Conservation (phyloP, 1,140 invertebrate species). For the Mycetomoellerius zeteki region DNA sequence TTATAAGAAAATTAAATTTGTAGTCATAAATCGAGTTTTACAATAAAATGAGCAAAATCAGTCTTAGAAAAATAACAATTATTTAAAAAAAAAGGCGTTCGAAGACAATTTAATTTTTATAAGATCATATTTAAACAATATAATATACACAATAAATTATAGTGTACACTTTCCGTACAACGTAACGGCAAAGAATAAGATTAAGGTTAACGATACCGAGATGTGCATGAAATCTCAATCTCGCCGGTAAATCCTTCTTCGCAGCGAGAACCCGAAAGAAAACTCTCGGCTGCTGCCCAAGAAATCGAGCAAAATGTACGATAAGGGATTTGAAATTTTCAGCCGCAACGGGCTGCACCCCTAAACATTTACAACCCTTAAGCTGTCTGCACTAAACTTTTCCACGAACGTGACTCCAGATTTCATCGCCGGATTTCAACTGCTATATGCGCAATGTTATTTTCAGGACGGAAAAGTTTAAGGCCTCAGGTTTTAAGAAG, state of each 20-base stretch:
- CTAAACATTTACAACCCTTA: slow-evolving; percentile 52
- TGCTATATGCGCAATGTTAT: slow-evolving; percentile 13
- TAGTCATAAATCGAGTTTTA: background rate
- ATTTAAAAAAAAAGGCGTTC: background rate
- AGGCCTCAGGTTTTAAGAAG: slow-evolving; percentile 10
- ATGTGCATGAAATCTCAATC: slow-evolving; percentile 21
- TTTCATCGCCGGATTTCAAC: slow-evolving; percentile 40
- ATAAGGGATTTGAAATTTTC: slow-evolving; percentile 60
- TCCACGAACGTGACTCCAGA: slow-evolving; percentile 43
- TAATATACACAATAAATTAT: slow-evolving; percentile 25
- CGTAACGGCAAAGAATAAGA: slow-evolving; percentile 41
- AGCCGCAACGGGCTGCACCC: slow-evolving; percentile 29
- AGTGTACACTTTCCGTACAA: slow-evolving; percentile 17
- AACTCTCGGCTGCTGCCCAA: slow-evolving; percentile 9
- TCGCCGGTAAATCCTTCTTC: slow-evolving; percentile 45
- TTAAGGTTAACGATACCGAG: slow-evolving; percentile 58
- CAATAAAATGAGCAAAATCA: background rate
- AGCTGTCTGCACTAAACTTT: slow-evolving; percentile 53
- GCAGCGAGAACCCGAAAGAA: slow-evolving; percentile 46
- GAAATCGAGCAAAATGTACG: slow-evolving; percentile 52
- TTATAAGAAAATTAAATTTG: background rate
- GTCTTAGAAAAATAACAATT: background rate
- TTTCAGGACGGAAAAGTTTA: slow-evolving; percentile 15
- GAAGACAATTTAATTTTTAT: background rate
- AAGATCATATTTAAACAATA: slow-evolving; percentile 12